Conservation (phyloP, 2,113 vertebrate genomes). For the Oryzias melastigma region DNA sequence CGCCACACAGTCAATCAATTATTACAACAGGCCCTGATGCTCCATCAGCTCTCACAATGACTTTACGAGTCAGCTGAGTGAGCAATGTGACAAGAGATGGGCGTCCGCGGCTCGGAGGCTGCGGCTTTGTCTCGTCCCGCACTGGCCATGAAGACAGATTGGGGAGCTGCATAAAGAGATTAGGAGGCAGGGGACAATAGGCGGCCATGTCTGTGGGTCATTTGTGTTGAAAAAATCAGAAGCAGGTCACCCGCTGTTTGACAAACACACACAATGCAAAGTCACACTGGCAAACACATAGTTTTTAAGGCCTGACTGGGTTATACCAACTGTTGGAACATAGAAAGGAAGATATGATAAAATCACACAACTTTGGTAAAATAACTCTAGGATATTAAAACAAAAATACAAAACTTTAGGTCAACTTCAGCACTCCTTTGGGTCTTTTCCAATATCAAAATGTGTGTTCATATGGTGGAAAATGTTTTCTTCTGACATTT, state of each 20-base stretch:
- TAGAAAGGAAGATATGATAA: too few relatives aligned
- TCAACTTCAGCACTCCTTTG: too few relatives aligned
- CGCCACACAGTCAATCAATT: too few relatives aligned
- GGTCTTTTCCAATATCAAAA: too few relatives aligned
- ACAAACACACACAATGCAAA: conserved; percentile 6
- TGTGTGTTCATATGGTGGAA: too few relatives aligned
- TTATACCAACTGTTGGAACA: too few relatives aligned
- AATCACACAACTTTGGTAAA: too few relatives aligned
- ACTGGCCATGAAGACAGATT: conserved; percentile 82
- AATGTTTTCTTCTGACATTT: too few relatives aligned
- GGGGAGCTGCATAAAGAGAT: conserved; percentile 96
- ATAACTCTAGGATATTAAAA: too few relatives aligned
- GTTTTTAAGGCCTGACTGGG: too few relatives aligned
- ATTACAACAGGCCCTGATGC: conserved; percentile 69
- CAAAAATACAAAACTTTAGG: too few relatives aligned
- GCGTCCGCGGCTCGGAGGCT: too few relatives aligned
- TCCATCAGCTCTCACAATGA: conserved; percentile 87
- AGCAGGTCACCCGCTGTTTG: conserved; percentile 65
- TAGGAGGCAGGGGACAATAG: conserved; percentile 87
- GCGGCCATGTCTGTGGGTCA: conserved; percentile 78
- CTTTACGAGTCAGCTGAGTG: conserved; percentile 89
- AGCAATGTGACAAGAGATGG: conserved; percentile 69
- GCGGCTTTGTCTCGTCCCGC: conserved; percentile 81
- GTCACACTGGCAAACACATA: conserved; percentile 18
- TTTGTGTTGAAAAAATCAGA: conserved; percentile 63